A percentile compares a stretch with the other conserved stretches of the same genome.
Conservation (phyloP, 2,113 vertebrate genomes). For the Chinchilla lanigera region DNA sequence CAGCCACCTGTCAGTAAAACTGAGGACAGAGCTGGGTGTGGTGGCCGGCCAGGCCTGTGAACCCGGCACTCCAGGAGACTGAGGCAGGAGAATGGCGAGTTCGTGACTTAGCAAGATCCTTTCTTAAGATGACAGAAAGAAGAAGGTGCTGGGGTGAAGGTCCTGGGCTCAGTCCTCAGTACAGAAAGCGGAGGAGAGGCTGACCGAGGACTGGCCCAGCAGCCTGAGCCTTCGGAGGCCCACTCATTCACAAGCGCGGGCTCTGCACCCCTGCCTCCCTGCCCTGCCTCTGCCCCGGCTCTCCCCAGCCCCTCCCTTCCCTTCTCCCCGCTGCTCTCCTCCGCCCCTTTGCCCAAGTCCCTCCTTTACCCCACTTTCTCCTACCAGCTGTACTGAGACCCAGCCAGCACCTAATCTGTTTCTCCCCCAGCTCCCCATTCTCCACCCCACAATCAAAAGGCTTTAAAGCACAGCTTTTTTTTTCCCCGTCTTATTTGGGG, state of each 20-base stretch:
- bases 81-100: neutral
- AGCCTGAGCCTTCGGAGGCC: neutral
- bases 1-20: neutral
- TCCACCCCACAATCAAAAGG: neutral
- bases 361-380: neutral
- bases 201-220: neutral
- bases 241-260: neutral
- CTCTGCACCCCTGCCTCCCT: too few species aligned
- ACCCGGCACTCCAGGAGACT: neutral
- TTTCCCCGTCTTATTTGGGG: neutral
- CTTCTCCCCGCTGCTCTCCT: neutral
- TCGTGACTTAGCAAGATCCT: neutral
- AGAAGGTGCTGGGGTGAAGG: neutral
- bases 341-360: neutral
- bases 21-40: neutral
- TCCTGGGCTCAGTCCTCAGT: neutral
- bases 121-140: neutral
- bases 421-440: neutral
- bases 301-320: neutral
- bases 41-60: neutral
- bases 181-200: neutral
- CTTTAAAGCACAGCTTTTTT: neutral
- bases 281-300: rapidly evolving
- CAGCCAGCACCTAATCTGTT: neutral
- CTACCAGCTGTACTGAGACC: neutral